Base-by-base conservation (phyloP, 2,113 vertebrate genomes). In the Daboia siamensis region DNA sequence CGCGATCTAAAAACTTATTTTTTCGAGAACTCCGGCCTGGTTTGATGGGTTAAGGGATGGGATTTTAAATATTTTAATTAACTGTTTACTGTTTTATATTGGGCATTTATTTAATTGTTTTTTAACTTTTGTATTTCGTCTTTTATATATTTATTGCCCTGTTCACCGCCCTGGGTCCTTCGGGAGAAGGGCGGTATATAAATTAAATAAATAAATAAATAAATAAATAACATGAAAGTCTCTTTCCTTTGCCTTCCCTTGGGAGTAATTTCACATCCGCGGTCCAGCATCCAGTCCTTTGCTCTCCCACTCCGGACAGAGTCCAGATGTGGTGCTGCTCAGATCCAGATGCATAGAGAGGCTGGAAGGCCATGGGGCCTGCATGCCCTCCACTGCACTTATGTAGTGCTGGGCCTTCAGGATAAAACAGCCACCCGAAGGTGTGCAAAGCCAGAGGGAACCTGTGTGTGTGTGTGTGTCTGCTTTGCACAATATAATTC, bases 351-450 rank as follows among this genome's bases (percentile, higher is more conserved):
- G 69, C 74, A 3, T 2, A 80, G 74, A 39, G 33, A 80, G 6
- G 33, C 33, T 80, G 74, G 2, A 17, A 39, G 33, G 33, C 6
- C n/a, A 1, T 8, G n/a, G n/a, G 33, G 64, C 13, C n/a, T 2
- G 0, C 5, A 0, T 33, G n/a, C 29, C 64, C 24, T 13, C 21
- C 0, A 0, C 11, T 10, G 44, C 10, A 26, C n/a, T 9, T 1
- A 2, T 11, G 23, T 39, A 1, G 4, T 5, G 2, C 15, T 24
- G 46, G 39, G 44, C 10, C 44, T 5, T 23, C 20, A 3, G 84
- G 44, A 48, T 51, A 12, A 86, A 5, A 23, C 44, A 23, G 21
- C 15, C 44, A 3, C 23, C 44, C 26, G 11, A 12, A 29, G 15
- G 6, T 51, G 23, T 51, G 46, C 85, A 48, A 4, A 86, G 85